Conservation (phyloP, 37 sponge, comb jelly and placozoan genomes). For the Beroe ovata region DNA sequence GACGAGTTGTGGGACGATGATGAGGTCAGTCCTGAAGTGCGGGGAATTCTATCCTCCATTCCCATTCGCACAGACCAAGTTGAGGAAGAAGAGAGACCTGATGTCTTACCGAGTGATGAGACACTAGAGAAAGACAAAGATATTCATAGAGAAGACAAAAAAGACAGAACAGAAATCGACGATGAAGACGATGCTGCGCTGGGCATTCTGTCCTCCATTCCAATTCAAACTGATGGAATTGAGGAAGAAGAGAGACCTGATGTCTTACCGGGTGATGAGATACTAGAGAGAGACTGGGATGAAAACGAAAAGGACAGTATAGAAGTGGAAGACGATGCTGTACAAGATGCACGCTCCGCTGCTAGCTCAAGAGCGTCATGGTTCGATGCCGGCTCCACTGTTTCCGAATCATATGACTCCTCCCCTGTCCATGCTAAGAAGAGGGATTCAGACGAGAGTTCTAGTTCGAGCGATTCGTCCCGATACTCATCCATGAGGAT, state of each 20-base stretch:
- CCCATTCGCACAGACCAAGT: background rate
- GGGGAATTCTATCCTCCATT: too few relatives aligned
- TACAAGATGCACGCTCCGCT: background rate
- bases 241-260: background rate
- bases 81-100: background rate
- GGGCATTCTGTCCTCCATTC: too few relatives aligned
- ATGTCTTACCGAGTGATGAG: background rate
- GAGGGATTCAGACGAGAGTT: background rate
- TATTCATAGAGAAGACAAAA: background rate
- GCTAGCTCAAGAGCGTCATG: background rate
- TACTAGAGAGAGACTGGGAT: background rate
- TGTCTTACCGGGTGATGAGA: background rate
- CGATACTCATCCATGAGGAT: background rate
- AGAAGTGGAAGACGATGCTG: background rate
- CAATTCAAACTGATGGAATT: background rate
- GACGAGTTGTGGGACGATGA: slow-evolving; percentile 8
- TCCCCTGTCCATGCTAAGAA: background rate
- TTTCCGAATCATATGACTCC: background rate
- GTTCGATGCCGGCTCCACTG: background rate
- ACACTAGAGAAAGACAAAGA: background rate
- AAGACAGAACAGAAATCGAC: background rate
- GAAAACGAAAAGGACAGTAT: background rate
- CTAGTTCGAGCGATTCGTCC: background rate
- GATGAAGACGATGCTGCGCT: background rate
- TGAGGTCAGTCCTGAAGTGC: slow-evolving; percentile 17